Base-by-base conservation (phyloP, 2,113 vertebrate genomes). In the Mugil cephalus region DNA sequence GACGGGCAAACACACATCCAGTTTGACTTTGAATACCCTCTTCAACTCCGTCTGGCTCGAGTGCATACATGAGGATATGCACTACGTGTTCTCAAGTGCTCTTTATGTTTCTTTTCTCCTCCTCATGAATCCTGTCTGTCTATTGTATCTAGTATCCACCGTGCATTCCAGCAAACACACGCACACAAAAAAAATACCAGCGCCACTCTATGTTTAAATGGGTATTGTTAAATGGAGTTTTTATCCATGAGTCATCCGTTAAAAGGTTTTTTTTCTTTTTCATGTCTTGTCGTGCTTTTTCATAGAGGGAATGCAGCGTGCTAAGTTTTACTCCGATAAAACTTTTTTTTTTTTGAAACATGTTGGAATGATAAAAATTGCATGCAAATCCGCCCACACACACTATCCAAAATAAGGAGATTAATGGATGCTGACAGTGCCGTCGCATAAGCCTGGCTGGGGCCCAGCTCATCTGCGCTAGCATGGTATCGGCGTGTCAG, bases 1-100 rank as follows among this genome's bases (percentile, higher is more conserved):
- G 66, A 71, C 61, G 58, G 58, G 55, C 79, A 87, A 84, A 89
- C 87, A 85, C 88, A 91, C 89, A 87, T 85, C 64, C 62, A 19
- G 77, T 88, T 79, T 89, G 80, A 90, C 87, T 91, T 89, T 91
- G 89, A 93, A 91, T 92, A 91, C 90, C 64, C 78, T 61, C 69
- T 70, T 79, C 35, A 24, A 60, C 71, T 87, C 24, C 66, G 72
- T 77, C 82, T 81, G 74, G 71, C 74, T 73, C 21, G 40, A 56
- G 82, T 90, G 87, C 88, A 89, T 89, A 80, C 75, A 21, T 12
- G 10, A n/a, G 46, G 40, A 79, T 77, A 86, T 92, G 91, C 79
- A 74, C 85, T 59, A 14, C 45, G 18, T 71, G 79, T 80, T 70
- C 62, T 82, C 60, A 43, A 79, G 71, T 50, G 66, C 63, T 58